A percentile compares a stretch with the other conserved stretches of the same genome.
phyloP scores from a whole-genome alignment of 2,113 vertebrate species.

The Pachypanchax playfairii region DNA sequence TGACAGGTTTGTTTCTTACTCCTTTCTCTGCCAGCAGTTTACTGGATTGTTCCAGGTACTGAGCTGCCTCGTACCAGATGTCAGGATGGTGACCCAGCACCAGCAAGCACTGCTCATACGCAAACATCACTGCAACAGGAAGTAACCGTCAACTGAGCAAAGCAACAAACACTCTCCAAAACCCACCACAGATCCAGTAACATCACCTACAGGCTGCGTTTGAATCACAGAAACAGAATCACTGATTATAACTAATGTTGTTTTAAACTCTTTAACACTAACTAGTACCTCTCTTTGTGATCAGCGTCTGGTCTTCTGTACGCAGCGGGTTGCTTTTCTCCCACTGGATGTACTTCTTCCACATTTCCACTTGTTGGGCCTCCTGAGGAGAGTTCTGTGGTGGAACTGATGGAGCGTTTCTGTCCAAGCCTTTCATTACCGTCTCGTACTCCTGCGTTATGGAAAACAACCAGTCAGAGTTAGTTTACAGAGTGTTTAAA shows the following conservation, averaged over 20 bases:
- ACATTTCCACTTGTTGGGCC: conserved; percentile 99
- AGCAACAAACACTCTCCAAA: too few relatives aligned
- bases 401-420: conserved; percentile 96
- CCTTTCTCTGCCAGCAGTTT: conserved; percentile 98
- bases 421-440: conserved; percentile 97
- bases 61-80: conserved; percentile 98
- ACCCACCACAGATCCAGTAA: neutral
- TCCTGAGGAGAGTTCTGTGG: conserved; percentile 98
- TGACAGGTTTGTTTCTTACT: conserved; percentile 80
- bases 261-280: neutral
- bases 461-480: conserved; percentile 60
- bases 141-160: conserved; percentile 59
- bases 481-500: neutral
- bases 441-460: conserved; percentile 94
- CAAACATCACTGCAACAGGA: conserved; percentile 93
- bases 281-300: conserved; percentile 94
- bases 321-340: conserved; percentile 98
- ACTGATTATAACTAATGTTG: too few relatives aligned
- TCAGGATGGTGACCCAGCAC: conserved; percentile 98
- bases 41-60: conserved; percentile 98
- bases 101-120: conserved; percentile 97
- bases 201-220: too few relatives aligned
- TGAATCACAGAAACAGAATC: too few relatives aligned
- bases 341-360: conserved; percentile 99
- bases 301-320: conserved; percentile 98